Conservation (phyloP, 30 jellyfish, hydroid and myxozoan genomes). For the Haliclystus octoradiatus region DNA sequence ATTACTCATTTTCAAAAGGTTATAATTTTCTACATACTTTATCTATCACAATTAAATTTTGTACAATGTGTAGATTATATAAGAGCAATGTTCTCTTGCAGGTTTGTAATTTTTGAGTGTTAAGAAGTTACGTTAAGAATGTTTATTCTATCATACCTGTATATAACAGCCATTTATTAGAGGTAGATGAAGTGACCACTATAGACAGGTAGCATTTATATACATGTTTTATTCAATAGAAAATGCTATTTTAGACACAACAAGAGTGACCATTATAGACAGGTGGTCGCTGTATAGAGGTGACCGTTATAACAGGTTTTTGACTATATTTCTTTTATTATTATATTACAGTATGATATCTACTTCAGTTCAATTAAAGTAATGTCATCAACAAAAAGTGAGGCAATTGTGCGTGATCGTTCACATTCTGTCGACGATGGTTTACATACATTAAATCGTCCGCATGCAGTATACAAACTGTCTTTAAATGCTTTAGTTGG, state of each 20-base stretch:
- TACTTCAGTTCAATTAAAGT: not conserved
- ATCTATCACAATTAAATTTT: too few relatives aligned
- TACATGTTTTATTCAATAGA: too few relatives aligned
- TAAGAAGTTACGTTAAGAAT: too few relatives aligned
- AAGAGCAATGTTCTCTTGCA: too few relatives aligned
- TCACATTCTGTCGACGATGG: not conserved
- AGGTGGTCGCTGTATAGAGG: not conserved
- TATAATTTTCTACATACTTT: too few relatives aligned
- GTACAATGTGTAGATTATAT: too few relatives aligned
- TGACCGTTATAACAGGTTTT: too few relatives aligned
- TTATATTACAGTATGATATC: not conserved
- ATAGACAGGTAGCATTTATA: not conserved
- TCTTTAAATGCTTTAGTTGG: not conserved
- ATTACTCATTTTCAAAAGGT: too few relatives aligned
- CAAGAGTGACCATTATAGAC: not conserved
- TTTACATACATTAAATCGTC: not conserved
- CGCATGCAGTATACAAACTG: not conserved
- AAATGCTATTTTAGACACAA: too few relatives aligned
- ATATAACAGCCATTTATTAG: too few relatives aligned
- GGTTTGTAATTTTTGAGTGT: too few relatives aligned
- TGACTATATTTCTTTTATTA: not conserved
- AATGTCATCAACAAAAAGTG: not conserved
- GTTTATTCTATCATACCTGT: too few relatives aligned
- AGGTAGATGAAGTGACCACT: not conserved
- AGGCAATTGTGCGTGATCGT: not conserved